Base-by-base conservation (phyloP, 2,113 vertebrate genomes). In the Callionymus lyra region DNA sequence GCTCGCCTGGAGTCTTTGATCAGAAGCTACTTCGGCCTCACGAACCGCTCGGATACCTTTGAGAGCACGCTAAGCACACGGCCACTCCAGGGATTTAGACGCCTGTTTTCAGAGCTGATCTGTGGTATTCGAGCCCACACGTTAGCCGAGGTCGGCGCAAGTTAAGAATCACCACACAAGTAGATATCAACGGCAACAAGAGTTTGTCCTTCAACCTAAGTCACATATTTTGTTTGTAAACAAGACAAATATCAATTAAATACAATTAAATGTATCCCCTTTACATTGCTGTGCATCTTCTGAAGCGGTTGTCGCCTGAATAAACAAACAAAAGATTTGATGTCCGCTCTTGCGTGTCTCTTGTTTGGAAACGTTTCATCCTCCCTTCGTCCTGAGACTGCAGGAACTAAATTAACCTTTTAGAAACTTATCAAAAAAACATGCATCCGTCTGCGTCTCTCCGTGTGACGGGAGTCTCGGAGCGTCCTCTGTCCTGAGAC, bases 1-100 rank as follows among this genome's bases (percentile, higher is more conserved):
- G 66, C 66, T 68, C 46, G 35, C 62, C 54, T 45, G 74, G 74
- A 77, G 62, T 68, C 77, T 82, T 82, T 82, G 79, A 82, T 82
- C 72, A 82, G 67, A 70, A 71, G 65, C 68, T 59, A 72, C 79
- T 82, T 77, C 48, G 70, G 72, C 76, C 80, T 76, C 76, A 69
- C 65, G 72, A 69, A 79, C 77, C 36, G 76, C 41, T 50, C 74
- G 68, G 79, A 65, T 73, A 69, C 72, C 74, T 80, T 76, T 78
- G 68, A 78, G 74, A 67, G 38, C 65, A 70, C 6, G 57, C 70
- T 76, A 72, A 74, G 76, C 70, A 56, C 79, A 61, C 59, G 41
- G 72, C 63, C 68, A 67, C 74, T 77, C 37, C 49, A 51, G 60
- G 74, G 76, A 74, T 76, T 80, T 78, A 56, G 68, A 34, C 69